These are phyloP conservation scores for Aegotheles bennettii DNA, from an alignment of 2,113 vertebrate species.

Conservation along the genomic window DNA sequence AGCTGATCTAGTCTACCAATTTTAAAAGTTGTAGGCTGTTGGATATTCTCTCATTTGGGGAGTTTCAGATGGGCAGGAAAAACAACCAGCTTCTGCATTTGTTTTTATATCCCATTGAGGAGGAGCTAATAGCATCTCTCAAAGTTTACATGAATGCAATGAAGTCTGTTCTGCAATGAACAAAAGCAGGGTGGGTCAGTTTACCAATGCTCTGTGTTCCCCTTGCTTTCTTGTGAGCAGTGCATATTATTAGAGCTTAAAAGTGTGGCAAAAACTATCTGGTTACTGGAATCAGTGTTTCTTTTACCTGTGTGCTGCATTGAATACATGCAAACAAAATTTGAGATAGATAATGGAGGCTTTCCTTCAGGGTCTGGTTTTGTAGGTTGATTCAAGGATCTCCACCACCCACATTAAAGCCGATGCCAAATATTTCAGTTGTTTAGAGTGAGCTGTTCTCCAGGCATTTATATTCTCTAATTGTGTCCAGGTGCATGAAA, in stretches of 20 bases:
- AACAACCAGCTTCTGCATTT: background rate
- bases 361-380: background rate
- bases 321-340: background rate
- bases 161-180: background rate
- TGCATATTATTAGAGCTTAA: background rate
- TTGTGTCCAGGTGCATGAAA: conserved; percentile 58
- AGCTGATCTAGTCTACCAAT: background rate
- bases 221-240: fast-evolving
- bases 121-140: background rate
- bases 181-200: background rate
- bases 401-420: conserved; percentile 26
- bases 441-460: conserved; percentile 26
- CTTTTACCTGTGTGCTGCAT: background rate
- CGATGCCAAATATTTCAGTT: conserved; percentile 37
- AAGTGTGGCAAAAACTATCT: background rate
- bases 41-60: background rate
- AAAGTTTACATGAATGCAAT: background rate
- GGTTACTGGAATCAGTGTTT: background rate
- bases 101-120: background rate
- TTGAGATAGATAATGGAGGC: background rate
- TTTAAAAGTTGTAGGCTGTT: background rate
- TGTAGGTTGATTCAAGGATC: background rate
- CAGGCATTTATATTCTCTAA: conserved; percentile 31
- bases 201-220: background rate
- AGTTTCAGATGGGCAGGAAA: background rate